A percentile compares a stretch with the other conserved stretches of the same genome.
These are phyloP conservation scores for Allacma fusca DNA, from an alignment of 2,888 invertebrate genomes.

Conservation along the genomic window DNA sequence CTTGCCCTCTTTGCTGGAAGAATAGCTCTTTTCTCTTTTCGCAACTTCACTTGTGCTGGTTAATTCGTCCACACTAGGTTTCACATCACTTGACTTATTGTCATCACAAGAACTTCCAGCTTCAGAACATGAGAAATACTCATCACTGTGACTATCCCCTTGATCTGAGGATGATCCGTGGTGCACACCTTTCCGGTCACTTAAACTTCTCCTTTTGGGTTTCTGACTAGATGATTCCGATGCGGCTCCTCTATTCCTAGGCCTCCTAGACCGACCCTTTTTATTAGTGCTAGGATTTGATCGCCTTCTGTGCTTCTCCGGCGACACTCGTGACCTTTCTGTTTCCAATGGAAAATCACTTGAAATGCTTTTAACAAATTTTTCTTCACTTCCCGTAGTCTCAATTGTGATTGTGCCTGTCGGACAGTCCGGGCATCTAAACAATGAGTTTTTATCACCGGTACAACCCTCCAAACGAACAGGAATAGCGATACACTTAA, in stretches of 20 bases:
- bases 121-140: conserved; percentile 45
- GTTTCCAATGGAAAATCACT: background rate
- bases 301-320: background rate
- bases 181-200: background rate
- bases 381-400: conserved; percentile 7
- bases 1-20: background rate
- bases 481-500: conserved; percentile 47
- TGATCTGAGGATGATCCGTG: conserved; percentile 22
- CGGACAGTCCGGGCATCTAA: conserved; percentile 31
- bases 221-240: conserved; percentile 38
- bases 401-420: background rate
- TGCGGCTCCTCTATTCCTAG: background rate
- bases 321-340: background rate
- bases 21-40: background rate
- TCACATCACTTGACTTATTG: conserved; percentile 27
- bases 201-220: conserved; percentile 8
- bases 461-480: conserved; percentile 7
- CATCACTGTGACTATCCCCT: conserved; percentile 43
- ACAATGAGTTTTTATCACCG: conserved; percentile 5
- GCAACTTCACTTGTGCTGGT: background rate
- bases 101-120: conserved; percentile 34
- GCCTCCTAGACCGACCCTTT: background rate
- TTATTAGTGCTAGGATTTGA: background rate
- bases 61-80: background rate
- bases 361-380: background rate